Conservation (phyloP, 2,888 invertebrate species). For the Drosophila nigritarsus region DNA sequence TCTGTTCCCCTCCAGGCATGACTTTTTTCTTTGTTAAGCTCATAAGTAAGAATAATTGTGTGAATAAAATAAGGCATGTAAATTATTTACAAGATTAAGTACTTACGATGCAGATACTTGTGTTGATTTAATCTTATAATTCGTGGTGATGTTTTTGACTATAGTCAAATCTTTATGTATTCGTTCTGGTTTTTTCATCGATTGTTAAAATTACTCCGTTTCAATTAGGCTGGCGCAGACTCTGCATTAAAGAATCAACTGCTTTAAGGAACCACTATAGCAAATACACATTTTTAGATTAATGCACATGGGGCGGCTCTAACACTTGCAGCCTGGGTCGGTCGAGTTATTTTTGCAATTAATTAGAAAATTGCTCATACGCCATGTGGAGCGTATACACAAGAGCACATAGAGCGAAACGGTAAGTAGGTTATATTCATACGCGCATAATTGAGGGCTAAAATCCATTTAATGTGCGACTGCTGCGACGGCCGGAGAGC, state of each 20-base stretch:
- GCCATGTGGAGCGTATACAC: constrained; percentile 15
- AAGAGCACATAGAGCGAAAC: neutral
- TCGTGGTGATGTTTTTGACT: constrained; percentile 6
- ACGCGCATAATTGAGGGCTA: constrained; percentile 39
- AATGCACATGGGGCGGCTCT: neutral
- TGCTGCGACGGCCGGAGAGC: constrained; percentile 9
- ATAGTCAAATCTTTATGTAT: neutral
- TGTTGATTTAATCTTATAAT: constrained; percentile 14
- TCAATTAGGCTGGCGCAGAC: neutral
- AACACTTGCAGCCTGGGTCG: constrained; percentile 28
- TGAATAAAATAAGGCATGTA: neutral
- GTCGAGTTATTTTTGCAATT: constrained; percentile 40
- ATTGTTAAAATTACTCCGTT: neutral
- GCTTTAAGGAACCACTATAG: neutral
- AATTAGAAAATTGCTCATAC: constrained; percentile 42
- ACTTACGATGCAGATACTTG: constrained; percentile 39
- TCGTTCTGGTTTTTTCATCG: constrained; percentile 4
- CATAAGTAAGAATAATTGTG: neutral
- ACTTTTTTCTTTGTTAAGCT: neutral
- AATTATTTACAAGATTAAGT: neutral
- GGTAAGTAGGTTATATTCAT: constrained; percentile 49
- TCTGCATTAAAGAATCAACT: constrained; percentile 12
- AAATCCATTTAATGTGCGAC: constrained; percentile 19
- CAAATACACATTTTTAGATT: constrained; percentile 18
- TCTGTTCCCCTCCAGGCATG: too few species aligned